These are phyloP conservation scores for Pemphredon lugubris DNA, from an alignment of 2,888 invertebrate genomes.

Conservation along the genomic window DNA sequence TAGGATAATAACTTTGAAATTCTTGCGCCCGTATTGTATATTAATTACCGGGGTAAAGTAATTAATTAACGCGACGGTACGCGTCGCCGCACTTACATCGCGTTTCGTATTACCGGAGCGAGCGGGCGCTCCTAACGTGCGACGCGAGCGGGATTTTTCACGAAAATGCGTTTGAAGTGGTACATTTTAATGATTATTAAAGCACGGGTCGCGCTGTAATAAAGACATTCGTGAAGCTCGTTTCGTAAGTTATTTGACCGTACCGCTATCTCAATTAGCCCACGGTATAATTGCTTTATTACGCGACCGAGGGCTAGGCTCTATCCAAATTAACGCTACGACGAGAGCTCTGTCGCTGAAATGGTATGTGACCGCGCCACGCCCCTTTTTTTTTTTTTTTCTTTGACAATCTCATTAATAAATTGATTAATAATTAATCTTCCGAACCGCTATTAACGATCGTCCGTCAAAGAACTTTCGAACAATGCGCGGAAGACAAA, in stretches of 20 bases:
- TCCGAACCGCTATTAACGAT: background rate
- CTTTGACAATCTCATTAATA: slow-evolving; percentile 13
- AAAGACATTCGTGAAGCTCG: slow-evolving; percentile 42
- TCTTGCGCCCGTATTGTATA: too few relatives aligned
- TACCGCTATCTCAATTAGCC: slow-evolving; percentile 48
- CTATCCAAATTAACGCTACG: slow-evolving; percentile 39
- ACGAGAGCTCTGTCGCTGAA: slow-evolving; percentile 27
- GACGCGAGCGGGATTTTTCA: too few relatives aligned
- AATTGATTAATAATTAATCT: too few relatives aligned
- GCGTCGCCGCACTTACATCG: too few relatives aligned
- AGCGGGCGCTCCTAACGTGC: too few relatives aligned
- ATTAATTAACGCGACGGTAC: too few relatives aligned
- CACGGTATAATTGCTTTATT: slow-evolving; percentile 42
- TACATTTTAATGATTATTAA: background rate
- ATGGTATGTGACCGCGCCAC: slow-evolving; percentile 9
- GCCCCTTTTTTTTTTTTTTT: slow-evolving; percentile 18
- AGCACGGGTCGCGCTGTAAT: background rate
- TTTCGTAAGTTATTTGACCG: slow-evolving; percentile 42
- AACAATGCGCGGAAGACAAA: too few relatives aligned
- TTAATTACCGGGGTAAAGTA: too few relatives aligned
- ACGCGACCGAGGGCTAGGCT: slow-evolving; percentile 24
- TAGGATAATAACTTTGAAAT: too few relatives aligned
- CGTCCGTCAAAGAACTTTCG: too few relatives aligned
- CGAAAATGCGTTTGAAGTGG: too few relatives aligned
- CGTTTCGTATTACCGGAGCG: too few relatives aligned